Base-by-base conservation (phyloP, 2,888 invertebrate species). In the Gortyna flavago region DNA sequence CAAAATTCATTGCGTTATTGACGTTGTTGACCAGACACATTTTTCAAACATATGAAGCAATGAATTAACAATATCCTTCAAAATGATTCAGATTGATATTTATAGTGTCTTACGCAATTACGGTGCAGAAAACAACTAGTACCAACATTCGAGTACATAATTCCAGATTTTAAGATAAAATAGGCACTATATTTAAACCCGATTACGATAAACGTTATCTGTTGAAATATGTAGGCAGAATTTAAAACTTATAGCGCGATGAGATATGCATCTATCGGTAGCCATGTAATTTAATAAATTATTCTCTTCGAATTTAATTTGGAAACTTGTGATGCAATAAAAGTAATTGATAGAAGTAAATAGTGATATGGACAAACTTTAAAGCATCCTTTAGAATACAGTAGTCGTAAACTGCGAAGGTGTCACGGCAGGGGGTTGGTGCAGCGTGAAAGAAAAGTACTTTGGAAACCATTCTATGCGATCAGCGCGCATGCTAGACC, bases 391-490 rank as follows among this genome's bases (percentile, higher is more conserved):
- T 77, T 62, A 38, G 62, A 41, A 38, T 59, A 41, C 51, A 73
- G 48, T 16, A 67, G 41, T 67, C 54, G 25, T 79, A 83, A 84
- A 83, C n/a, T 51, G 51, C 35, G 21, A 68, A 35, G 75, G n/a
- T 79, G 57, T 79, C 86, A 84, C 84, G 51, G 79, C 41, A 71
- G 79, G 83, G 72, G 83, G 67, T 85, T 59, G 48, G 48, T 77
- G 62, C 85, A 81, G 87, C 85, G 84, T 83, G 81, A 86, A 87
- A 86, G 78, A 76, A 87, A 83, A 74, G 83, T 86, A 82, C 78
- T 74, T 73, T 80, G 75, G 78, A 80, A 80, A 73, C 79, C 85
- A 92, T 90, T 90, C 85, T 89, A 88, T 89, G 88, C 90, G 89
- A 92, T 88, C 86, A 87, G 85, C 81, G 82, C 80, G 86, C 86